These are phyloP conservation scores for Balearica regulorum DNA, from an alignment of 2,797 vertebrate genomes.

Conservation along the genomic window DNA sequence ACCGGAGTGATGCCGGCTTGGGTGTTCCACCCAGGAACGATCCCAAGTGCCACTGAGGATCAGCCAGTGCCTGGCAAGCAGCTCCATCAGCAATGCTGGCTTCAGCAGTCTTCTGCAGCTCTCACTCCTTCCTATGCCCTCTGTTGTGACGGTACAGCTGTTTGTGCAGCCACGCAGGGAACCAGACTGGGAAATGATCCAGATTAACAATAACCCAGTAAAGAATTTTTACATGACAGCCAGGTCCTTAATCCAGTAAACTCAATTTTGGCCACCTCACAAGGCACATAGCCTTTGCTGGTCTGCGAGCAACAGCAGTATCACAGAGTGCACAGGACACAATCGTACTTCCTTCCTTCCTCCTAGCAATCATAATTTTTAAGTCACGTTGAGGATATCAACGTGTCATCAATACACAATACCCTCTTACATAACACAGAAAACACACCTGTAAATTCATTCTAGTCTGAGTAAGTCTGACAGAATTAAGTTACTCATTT, in stretches of 20 bases:
- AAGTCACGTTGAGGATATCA: not conserved
- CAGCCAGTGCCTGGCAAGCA: not conserved
- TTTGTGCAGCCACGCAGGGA: not conserved
- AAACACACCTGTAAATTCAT: not conserved
- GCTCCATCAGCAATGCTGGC: not conserved
- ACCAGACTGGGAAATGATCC: not conserved
- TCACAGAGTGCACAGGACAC: not conserved
- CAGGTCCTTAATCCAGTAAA: not conserved
- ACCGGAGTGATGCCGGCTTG: rapidly evolving
- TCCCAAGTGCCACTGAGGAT: not conserved
- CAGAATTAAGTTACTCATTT: not conserved
- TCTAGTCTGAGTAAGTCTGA: not conserved
- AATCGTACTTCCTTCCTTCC: rapidly evolving
- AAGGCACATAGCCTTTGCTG: not conserved
- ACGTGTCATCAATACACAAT: not conserved
- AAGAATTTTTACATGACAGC: not conserved
- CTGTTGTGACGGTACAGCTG: not conserved
- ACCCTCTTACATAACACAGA: not conserved
- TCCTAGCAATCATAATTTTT: rapidly evolving
- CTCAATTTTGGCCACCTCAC: not conserved
- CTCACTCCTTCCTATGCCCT: not conserved
- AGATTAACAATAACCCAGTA: not conserved
- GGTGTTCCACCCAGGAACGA: not conserved
- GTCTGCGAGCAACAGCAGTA: not conserved
- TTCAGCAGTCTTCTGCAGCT: not conserved